Base-by-base conservation (phyloP, 2,113 vertebrate genomes). In the Cranoglanis bouderius region DNA sequence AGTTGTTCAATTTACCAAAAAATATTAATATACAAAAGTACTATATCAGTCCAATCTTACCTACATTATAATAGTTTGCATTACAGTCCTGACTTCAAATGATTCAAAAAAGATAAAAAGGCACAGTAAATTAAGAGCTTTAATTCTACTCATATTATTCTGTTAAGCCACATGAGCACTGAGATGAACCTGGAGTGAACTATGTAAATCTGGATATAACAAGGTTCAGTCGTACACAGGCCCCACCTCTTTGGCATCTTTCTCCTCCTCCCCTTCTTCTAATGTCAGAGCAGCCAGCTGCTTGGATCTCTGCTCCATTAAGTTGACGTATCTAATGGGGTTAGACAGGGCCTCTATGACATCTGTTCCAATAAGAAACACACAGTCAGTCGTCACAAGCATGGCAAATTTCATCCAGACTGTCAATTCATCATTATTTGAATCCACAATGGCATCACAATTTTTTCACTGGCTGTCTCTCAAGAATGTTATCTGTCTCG, bases 271-370 rank as follows among this genome's bases (percentile, higher is more conserved):
- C 0, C 88, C 96, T 53, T 99, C 98, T 91, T 99, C 98, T 91
- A 98, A 92, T 0, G 98, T 99, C 87, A 99, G 93, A 0, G 98
- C 98, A 0, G 97, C 98, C 94, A 99, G 94, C 82, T 99, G 98
- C 85, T 98, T 98, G 38, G 98, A 98, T 94, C 98, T 97, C 94
- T 99, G 98, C 90, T 99, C 98, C 97, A 99, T 97, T 85, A 99
- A 92, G 94, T 99, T 99, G 26, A 99, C 98, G 0, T 99, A 99
- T 91, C 97, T 95, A 67, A 99, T 99, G 7, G 98, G 98, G 94
- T 99, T 99, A 83, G 98, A 99, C 92, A 99, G 94, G 82, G 98
- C 98, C 95, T 99, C 98, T 0, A 99, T 99, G 90, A 99, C 98
- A 92, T 99, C 98, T 99, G 91, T 81, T 89, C 87, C 72, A 91